Evolutionary conservation across 92 coral and sea anemone species (phyloP), one percentile per base, ranked within the genome.

Genomic region (Phenganax marumi): DNA sequence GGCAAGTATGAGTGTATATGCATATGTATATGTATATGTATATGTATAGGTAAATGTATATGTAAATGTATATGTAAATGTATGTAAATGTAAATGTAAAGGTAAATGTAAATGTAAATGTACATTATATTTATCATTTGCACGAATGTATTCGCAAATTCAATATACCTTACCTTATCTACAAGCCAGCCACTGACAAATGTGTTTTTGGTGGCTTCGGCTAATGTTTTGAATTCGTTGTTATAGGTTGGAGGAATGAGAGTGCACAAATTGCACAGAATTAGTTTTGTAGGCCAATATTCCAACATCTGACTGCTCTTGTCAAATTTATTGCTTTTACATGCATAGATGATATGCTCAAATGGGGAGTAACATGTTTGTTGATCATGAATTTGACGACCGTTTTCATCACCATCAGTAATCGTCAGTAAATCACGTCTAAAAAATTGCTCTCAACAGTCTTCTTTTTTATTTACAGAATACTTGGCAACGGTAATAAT

Each of bases 1-100:
- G 90, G 90, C 16, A 82, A 52, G 61, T 86, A 86, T 18, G 50
- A 58, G 22, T 88, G 88, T 51, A 88, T 71, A 7, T 83, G 73
- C n/a, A n/a, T n/a, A n/a, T n/a, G n/a, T n/a, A n/a, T n/a, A n/a
- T n/a, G n/a, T n/a, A n/a, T n/a, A n/a, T n/a, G n/a, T n/a, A n/a
- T n/a, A n/a, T n/a, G n/a, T n/a, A n/a, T n/a, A n/a, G n/a, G n/a
- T n/a, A n/a, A n/a, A n/a, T n/a, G n/a, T n/a, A n/a, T n/a, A n/a
- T n/a, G n/a, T n/a, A n/a, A n/a, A n/a, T n/a, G n/a, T n/a, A n/a
- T n/a, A n/a, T n/a, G n/a, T n/a, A n/a, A n/a, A n/a, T n/a, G n/a
- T n/a, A n/a, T n/a, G n/a, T n/a, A n/a, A n/a, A n/a, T n/a, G n/a
- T n/a, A n/a, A n/a, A n/a, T n/a, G n/a, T n/a, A n/a, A n/a, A n/a